phyloP scores from a whole-genome alignment of 2,113 vertebrate species.

The Zosterops pallidus region DNA sequence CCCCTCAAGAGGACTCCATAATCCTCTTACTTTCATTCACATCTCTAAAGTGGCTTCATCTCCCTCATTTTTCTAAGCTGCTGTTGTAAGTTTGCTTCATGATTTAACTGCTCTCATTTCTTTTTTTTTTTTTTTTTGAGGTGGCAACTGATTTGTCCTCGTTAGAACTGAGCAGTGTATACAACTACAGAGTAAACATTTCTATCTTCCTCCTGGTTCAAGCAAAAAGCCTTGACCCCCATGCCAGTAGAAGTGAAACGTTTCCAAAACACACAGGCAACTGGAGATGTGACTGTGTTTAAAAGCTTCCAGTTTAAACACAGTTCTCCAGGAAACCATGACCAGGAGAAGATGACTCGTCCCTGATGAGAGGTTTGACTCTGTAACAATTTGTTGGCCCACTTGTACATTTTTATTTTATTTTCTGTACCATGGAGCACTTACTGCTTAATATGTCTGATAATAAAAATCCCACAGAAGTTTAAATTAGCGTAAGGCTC shows the following conservation, averaged over 20 bases:
- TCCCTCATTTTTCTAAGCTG: constrained; percentile 36
- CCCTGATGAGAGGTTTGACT: not conserved
- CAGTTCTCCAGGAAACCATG: constrained; percentile 4
- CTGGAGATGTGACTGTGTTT: not conserved
- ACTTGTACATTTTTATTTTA: not conserved
- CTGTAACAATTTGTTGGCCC: not conserved
- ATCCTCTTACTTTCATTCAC: constrained; percentile 55
- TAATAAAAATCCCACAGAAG: not conserved
- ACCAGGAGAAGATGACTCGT: not conserved
- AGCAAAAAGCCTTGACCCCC: constrained; percentile 6
- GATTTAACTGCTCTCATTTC: not conserved
- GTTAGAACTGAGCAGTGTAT: not conserved
- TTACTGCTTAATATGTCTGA: not conserved
- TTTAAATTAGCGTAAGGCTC: not conserved
- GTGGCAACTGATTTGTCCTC: not conserved
- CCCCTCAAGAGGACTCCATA: not conserved
- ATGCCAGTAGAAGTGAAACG: not conserved
- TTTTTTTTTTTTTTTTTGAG: not conserved
- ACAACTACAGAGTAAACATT: constrained; percentile 6
- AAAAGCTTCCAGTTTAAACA: not conserved
- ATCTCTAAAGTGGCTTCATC: not conserved
- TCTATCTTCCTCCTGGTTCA: constrained; percentile 7
- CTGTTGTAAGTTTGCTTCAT: not conserved
- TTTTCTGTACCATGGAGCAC: not conserved
- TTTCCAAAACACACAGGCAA: constrained; percentile 31